Base-by-base conservation (phyloP, 23 tunicate species). In the Diplosoma virens region DNA sequence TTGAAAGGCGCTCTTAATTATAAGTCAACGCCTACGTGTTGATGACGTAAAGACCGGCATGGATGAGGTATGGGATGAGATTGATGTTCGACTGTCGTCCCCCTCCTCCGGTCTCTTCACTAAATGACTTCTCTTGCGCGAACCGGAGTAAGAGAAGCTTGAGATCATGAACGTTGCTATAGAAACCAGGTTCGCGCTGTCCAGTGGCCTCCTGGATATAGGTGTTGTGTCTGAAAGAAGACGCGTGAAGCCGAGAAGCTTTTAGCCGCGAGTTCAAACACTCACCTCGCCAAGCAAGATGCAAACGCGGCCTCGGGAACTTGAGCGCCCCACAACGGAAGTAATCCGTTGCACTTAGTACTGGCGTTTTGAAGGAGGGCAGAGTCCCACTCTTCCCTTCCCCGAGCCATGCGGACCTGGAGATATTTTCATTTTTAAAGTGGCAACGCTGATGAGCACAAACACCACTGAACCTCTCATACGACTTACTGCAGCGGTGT, bases 321-420 rank as follows among this genome's bases (percentile, higher is more conserved):
- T 30, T 87, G 84, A n/a, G 95, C 94, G 26, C 99, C 99, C 99
- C 99, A 94, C 53, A 94, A 33, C 0, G 99, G 99, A 17, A 94
- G 83, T 52, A 94, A 56, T 3, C 95, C 99, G 63, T 94, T 94
- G 71, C 99, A 94, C 55, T 87, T 88, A 0, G 95, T 94, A 67
- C 76, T 94, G 18, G 90, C 82, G 63, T 94, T 94, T 34, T 94
- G 99, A 30, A 94, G 77, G 47, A 83, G 37, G 0, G 99, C 95
- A 0, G 99, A 87, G n/a, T 94, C 99, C 99, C 99, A 94, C 69
- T 94, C 99, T 50, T 94, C 99, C 47, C 99, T 71, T 1, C 89
- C 94, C 5, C 99, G 41, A 17, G 89, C 89, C 74, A 79, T 84
- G 0, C 95, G 73, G 1, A 88, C 87, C 92, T 86, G 66, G 26